phyloP scores from a whole-genome alignment of 2,113 vertebrate genomes.

The Mustela lutreola region DNA sequence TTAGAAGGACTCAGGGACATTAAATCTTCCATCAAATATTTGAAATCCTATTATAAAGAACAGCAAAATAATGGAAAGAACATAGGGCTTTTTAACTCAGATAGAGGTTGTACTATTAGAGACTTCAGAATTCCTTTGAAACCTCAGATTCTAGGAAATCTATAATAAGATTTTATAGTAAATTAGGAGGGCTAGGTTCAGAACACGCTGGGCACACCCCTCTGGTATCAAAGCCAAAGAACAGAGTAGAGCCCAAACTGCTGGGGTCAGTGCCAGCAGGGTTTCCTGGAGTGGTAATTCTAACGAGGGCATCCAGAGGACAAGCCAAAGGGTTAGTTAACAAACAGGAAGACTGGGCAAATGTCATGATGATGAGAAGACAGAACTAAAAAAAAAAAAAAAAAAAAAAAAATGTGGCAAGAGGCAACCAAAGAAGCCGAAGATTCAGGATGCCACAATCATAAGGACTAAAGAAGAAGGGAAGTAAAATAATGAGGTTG shows the following conservation, averaged over 20 bases:
- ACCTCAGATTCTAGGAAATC: conserved; percentile 48
- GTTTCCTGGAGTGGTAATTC: conserved; percentile 58
- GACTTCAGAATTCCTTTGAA: conserved; percentile 51
- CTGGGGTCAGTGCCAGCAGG: conserved; percentile 5
- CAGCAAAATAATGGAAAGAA: not conserved
- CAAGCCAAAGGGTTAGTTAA: conserved; percentile 56
- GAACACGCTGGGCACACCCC: not conserved
- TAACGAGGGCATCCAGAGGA: conserved; percentile 65
- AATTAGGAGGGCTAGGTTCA: not conserved
- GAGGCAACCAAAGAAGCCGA: not conserved
- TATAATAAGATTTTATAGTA: not conserved
- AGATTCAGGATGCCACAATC: not conserved
- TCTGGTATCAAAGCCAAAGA: not conserved
- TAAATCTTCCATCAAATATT: not conserved
- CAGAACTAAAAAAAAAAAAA: not conserved
- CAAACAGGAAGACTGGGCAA: conserved; percentile 76
- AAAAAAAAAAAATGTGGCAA: not conserved
- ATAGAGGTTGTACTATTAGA: not conserved
- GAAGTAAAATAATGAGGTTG: not conserved
- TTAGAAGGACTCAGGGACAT: not conserved
- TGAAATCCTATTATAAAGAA: not conserved
- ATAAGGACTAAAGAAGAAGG: not conserved
- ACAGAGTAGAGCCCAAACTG: not conserved
- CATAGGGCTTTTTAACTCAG: not conserved
- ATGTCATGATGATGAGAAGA: not conserved